Percentiles rank a stretch among this genome's conserved stretches.
These are phyloP conservation scores for Aelia acuminata DNA, from an alignment of 2,888 invertebrate species.

Conservation along the genomic window DNA sequence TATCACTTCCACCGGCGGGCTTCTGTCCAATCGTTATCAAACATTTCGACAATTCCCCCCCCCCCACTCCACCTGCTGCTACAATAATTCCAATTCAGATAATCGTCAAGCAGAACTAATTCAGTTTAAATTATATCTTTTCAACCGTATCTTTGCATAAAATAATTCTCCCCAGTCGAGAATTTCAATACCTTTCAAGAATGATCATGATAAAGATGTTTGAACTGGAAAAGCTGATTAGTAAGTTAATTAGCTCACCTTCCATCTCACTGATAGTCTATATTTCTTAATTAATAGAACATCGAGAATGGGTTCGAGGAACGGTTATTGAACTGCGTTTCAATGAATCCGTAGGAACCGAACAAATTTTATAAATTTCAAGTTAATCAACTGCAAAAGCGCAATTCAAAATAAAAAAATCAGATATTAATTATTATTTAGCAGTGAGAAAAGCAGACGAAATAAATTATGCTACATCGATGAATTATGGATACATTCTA, in stretches of 20 bases:
- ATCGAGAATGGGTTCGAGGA: neutral
- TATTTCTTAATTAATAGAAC: slow-evolving; percentile 1
- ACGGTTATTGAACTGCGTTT: neutral
- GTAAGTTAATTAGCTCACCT: slow-evolving; percentile 10
- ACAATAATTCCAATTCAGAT: neutral
- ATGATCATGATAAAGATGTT: slow-evolving; percentile 6
- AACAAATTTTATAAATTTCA: too few species aligned
- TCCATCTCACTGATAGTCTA: neutral
- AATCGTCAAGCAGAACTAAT: slow-evolving; percentile 3
- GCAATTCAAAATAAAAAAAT: too few species aligned
- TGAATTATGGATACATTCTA: too few species aligned
- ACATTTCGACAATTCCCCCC: neutral
- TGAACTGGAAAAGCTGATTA: slow-evolving; percentile 21
- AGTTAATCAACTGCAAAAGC: too few species aligned
- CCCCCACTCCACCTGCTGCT: neutral
- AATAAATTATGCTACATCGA: too few species aligned
- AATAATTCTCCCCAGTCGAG: neutral
- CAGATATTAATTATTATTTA: too few species aligned
- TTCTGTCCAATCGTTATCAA: neutral
- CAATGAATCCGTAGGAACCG: neutral
- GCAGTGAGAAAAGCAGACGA: too few species aligned
- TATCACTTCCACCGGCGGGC: neutral
- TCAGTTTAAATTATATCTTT: slow-evolving; percentile 19
- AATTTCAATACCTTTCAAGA: slow-evolving; percentile 18
- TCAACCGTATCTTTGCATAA: neutral